Evolutionary conservation across 1,140 invertebrate species (phyloP), one percentile per base, ranked within the genome.

Genomic region (Halictus rubicundus): DNA sequence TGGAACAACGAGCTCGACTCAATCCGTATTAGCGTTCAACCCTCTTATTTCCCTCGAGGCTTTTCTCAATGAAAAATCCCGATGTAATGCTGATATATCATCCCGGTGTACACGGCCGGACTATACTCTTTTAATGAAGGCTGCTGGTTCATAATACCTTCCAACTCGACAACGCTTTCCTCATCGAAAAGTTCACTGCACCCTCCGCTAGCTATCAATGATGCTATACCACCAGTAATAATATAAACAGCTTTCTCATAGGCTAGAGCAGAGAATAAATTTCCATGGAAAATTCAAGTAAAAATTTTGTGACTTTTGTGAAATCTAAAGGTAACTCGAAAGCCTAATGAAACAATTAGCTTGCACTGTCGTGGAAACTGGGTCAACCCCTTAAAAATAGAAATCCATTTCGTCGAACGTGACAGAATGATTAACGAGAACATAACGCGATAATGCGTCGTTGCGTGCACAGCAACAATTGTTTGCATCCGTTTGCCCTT

Each of bases 391-490:
- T 49, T 61, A 46, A 69, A 72, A 72, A 72, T 49, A 72, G 59
- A 72, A 72, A 61, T 72, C 61, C 70, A 46, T 72, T 72, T 72
- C 59, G 27, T 61, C 59, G 7, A n/a, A 57, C 14, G 46, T 61
- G 39, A 39, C 70, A 72, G 59, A 46, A 72, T 72, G 59, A 72
- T 72, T 72, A 72, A 72, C 59, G 70, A 72, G 59, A 10, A n/a
- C 7, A 42, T 16, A 32, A 27, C 39, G 70, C 70, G 70, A 72
- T 72, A 72, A 72, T 72, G 70, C 39, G 59, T 72, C 16, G 25
- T 72, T 49, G 59, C 70, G 59, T 72, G 70, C 39, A 39, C 16
- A 19, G 25, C 59, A 46, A 72, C 52, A 60, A 70, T 39, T 72
- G 70, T 46, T 72, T 25, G 59, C 37, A 39, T 27, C 23, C 70